phyloP scores from a whole-genome alignment of 1,140 invertebrate species.

The Heliconius melpomene region DNA sequence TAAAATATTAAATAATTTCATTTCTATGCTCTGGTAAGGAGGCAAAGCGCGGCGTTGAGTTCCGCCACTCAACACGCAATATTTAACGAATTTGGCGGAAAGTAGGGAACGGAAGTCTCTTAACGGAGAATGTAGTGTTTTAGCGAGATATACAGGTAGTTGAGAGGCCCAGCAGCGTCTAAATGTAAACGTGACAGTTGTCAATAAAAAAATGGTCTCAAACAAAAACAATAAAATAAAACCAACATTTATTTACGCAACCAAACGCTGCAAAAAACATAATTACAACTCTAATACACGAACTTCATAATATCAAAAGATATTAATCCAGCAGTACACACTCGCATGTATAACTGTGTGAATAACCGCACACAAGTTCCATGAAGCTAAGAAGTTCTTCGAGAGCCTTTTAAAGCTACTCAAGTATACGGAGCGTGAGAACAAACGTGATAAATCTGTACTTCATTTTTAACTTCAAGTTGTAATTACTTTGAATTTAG shows the following conservation, averaged over 20 bases:
- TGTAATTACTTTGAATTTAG: not conserved
- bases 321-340: not conserved
- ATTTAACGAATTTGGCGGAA: too few species aligned
- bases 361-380: not conserved
- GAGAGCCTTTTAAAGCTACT: slow-evolving; percentile 7
- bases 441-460: not conserved
- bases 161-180: too few species aligned
- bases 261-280: not conserved
- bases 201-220: too few species aligned
- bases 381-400: not conserved
- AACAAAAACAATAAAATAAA: too few species aligned
- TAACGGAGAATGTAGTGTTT: not conserved
- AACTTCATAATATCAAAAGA: not conserved
- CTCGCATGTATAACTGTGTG: not conserved
- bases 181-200: too few species aligned
- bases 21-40: too few species aligned
- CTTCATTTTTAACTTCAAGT: not conserved
- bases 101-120: too few species aligned
- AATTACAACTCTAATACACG: not conserved
- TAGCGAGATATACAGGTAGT: not conserved
- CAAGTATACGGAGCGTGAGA: not conserved
- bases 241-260: not conserved
- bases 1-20: too few species aligned
- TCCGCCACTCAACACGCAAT: too few species aligned
- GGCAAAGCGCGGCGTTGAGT: too few species aligned